Evolutionary conservation across 1,140 invertebrate species (phyloP).

Genomic region (Sinella curviseta): DNA sequence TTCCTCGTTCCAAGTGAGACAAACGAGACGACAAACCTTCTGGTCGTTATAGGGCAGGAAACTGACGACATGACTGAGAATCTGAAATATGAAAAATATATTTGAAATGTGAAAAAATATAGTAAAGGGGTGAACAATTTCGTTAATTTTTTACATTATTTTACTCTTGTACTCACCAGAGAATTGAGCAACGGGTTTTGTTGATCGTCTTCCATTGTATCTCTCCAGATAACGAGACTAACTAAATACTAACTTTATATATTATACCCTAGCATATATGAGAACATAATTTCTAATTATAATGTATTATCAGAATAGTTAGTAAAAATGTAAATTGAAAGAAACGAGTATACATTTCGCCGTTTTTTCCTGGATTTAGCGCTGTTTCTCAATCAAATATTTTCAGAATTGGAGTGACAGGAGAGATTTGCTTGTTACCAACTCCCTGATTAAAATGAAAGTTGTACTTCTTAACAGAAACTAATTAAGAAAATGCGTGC

Average conservation of each 20-base stretch:
- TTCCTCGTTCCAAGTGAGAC: conserved; percentile 32
- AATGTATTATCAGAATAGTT: no score
- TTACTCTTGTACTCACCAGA: conserved; percentile 25
- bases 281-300: no score
- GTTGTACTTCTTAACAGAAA: background rate
- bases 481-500: background rate
- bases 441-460: background rate
- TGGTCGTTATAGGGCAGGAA: conserved; percentile 18
- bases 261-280: no score
- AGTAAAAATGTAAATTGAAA: no score
- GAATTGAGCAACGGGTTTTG: conserved; percentile 28
- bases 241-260: no score
- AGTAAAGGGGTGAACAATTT: background rate
- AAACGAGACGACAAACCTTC: conserved; percentile 30
- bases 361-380: no score
- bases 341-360: no score
- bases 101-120: background rate
- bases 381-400: no score
- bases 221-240: background rate
- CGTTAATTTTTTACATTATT: background rate
- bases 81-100: background rate
- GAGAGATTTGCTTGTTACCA: background rate
- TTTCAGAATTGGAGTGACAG: no score
- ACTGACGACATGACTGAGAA: conserved; percentile 24
- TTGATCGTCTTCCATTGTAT: background rate